phyloP scores from a whole-genome alignment of 2,888 invertebrate species.

The Drosophila atripex region DNA sequence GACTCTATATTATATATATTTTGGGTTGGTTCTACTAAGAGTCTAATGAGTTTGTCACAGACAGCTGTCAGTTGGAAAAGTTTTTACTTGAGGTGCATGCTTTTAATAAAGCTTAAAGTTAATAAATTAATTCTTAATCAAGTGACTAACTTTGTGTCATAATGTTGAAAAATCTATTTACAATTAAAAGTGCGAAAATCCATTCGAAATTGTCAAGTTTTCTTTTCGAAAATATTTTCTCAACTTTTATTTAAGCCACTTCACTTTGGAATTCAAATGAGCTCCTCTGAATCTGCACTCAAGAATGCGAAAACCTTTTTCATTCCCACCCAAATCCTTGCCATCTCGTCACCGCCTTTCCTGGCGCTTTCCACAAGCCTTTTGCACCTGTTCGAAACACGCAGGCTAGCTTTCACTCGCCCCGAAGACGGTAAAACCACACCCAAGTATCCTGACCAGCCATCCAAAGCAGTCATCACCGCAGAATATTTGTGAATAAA shows the following conservation, averaged over 20 bases:
- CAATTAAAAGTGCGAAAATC: neutral
- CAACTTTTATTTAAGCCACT: neutral
- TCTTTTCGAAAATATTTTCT: neutral
- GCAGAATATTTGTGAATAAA: conserved; percentile 48
- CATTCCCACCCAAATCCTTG: conserved; percentile 17
- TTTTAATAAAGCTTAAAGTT: neutral
- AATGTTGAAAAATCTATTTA: neutral
- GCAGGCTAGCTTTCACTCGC: conserved; percentile 36
- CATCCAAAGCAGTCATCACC: conserved; percentile 17
- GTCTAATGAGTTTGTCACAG: conserved; percentile 26
- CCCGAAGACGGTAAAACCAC: conserved; percentile 29
- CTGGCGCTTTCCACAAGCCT: conserved; percentile 21
- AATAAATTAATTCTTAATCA: conserved; percentile 9
- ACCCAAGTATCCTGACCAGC: conserved; percentile 38
- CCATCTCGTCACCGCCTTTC: conserved; percentile 10
- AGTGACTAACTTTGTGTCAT: neutral
- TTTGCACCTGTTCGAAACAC: conserved; percentile 37
- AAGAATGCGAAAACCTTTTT: conserved; percentile 27
- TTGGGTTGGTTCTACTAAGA: conserved; percentile 7
- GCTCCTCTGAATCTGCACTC: conserved; percentile 21
- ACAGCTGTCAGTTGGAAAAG: conserved; percentile 30
- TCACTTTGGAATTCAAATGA: conserved; percentile 29
- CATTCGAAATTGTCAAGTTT: conserved; percentile 1
- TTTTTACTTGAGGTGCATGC: neutral
- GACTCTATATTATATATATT: neutral